These are phyloP conservation scores for Scolopax mira DNA, from an alignment of 2,113 vertebrate species.

Conservation along the genomic window DNA sequence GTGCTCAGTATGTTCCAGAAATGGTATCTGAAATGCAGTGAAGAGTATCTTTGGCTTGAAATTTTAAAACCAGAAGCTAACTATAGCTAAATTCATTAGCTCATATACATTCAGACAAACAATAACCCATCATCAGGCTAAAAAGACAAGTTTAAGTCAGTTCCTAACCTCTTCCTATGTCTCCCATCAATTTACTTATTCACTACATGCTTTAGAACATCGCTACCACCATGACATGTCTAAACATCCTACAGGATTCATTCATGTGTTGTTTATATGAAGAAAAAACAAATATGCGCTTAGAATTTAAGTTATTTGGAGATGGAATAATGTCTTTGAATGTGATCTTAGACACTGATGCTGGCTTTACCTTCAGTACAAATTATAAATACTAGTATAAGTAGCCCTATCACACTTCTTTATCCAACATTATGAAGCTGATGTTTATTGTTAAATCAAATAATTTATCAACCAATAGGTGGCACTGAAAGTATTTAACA, in stretches of 20 bases:
- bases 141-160: background rate
- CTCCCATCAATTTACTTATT: background rate
- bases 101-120: background rate
- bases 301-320: background rate
- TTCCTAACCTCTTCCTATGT: background rate
- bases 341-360: background rate
- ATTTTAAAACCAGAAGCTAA: background rate
- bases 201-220: background rate
- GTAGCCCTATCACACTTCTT: background rate
- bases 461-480: slow-evolving; percentile 59
- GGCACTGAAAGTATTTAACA: slow-evolving; percentile 62
- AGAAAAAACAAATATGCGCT: background rate
- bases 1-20: background rate
- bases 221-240: background rate
- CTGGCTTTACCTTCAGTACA: background rate
- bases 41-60: background rate
- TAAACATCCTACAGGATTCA: background rate
- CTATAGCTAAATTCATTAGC: background rate
- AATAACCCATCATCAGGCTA: background rate
- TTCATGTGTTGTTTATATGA: background rate
- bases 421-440: background rate
- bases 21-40: background rate
- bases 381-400: background rate
- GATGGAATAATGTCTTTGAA: background rate
- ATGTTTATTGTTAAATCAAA: background rate